Evolutionary conservation across 2,888 invertebrate genomes (phyloP).

Genomic region (Macrosiphum euphorbiae): DNA sequence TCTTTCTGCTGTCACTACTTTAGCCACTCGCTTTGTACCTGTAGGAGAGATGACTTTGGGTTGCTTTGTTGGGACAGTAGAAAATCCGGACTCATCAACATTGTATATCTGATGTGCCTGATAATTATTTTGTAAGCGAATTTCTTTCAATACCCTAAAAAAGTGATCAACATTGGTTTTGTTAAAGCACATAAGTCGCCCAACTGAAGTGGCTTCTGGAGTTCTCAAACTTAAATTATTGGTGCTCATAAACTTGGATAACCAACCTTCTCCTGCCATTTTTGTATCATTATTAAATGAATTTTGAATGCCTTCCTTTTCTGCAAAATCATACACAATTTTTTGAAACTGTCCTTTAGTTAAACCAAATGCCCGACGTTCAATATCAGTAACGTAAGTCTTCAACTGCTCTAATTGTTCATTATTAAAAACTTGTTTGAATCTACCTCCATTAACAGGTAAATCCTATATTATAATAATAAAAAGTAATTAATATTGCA

Average conservation of each 20-base stretch:
- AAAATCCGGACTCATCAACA: slow-evolving; percentile 45
- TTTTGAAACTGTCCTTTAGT: too few species aligned
- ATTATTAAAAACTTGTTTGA: too few species aligned
- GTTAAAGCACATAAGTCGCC: slow-evolving; percentile 21
- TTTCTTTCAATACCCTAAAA: slow-evolving; percentile 2
- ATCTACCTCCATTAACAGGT: too few species aligned
- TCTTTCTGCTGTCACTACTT: slow-evolving; percentile 65
- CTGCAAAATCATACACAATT: slow-evolving; percentile 66
- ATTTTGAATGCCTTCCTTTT: slow-evolving; percentile 66
- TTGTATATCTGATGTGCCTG: slow-evolving; percentile 24
- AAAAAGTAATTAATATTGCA: too few species aligned
- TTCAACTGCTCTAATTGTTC: too few species aligned
- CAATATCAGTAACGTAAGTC: too few species aligned
- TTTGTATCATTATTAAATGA: slow-evolving; percentile 65
- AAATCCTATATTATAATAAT: too few species aligned
- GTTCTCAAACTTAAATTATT: slow-evolving; percentile 50
- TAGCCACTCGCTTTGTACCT: slow-evolving; percentile 61
- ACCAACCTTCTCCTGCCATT: slow-evolving; percentile 67
- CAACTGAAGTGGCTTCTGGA: slow-evolving; percentile 36
- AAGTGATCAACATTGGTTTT: slow-evolving; percentile 33
- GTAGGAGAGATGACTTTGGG: slow-evolving; percentile 44
- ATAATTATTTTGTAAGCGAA: neutral
- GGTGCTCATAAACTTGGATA: slow-evolving; percentile 61
- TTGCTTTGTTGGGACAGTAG: slow-evolving; percentile 43
- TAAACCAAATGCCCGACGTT: too few species aligned